A percentile compares a stretch with the other conserved stretches of the same genome.
Conservation (phyloP, 2,113 vertebrate species). For the Triplophysa siluroides region DNA sequence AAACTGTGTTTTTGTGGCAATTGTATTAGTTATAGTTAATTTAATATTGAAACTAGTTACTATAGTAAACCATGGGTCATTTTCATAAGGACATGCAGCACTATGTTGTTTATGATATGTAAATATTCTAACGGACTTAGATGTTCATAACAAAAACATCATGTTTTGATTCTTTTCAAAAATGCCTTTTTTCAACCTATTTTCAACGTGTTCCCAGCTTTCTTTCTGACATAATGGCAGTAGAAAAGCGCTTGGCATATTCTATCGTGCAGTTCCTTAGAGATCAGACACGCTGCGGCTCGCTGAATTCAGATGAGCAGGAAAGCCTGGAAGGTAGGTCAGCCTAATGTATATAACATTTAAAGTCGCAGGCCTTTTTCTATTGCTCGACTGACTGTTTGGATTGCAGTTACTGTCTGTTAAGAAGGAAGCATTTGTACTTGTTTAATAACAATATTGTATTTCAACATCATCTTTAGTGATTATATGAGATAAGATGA, state of each 20-base stretch:
- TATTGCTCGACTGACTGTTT: background rate
- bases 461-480: too few relatives aligned
- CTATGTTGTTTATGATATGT: too few relatives aligned
- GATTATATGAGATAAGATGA: too few relatives aligned
- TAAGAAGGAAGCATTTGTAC: background rate
- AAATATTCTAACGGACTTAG: too few relatives aligned
- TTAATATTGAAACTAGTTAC: too few relatives aligned
- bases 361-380: background rate
- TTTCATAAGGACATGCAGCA: too few relatives aligned
- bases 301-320: constrained; percentile 91
- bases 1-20: background rate
- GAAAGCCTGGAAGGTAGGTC: constrained; percentile 95
- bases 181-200: background rate
- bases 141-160: too few relatives aligned
- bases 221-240: constrained; percentile 83
- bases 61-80: too few relatives aligned
- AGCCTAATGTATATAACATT: constrained; percentile 24
- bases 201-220: constrained; percentile 37
- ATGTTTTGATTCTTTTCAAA: background rate
- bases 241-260: constrained; percentile 91
- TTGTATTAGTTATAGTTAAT: too few relatives aligned
- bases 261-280: constrained; percentile 94
- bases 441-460: too few relatives aligned
- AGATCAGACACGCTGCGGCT: constrained; percentile 89
- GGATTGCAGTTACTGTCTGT: background rate